These are phyloP conservation scores for Ruditapes philippinarum DNA, from an alignment of 1,140 invertebrate species.

Conservation along the genomic window DNA sequence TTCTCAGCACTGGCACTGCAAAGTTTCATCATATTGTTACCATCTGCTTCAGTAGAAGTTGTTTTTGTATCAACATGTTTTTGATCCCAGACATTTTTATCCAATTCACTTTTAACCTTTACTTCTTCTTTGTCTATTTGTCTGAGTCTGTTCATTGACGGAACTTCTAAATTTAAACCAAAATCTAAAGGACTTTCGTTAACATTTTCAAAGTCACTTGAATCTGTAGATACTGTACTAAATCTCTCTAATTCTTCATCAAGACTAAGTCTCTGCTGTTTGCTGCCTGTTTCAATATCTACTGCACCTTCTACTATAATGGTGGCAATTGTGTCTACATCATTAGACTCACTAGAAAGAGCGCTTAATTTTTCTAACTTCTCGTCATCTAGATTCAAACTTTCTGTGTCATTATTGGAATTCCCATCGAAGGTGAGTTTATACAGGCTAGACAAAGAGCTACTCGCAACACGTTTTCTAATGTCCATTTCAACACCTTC, in stretches of 20 bases:
- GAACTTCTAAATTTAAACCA: neutral
- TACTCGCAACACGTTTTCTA: neutral
- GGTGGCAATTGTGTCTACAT: neutral
- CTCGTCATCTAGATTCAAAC: neutral
- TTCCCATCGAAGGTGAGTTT: constrained; percentile 11
- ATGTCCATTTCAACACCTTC: neutral
- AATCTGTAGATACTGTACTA: constrained; percentile 49
- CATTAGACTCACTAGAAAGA: constrained; percentile 11
- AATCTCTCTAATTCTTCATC: constrained; percentile 44
- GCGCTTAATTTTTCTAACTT: constrained; percentile 31
- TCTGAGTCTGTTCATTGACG: neutral
- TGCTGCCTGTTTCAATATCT: neutral
- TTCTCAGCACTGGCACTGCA: neutral
- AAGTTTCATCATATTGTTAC: neutral
- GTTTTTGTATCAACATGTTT: too few relatives aligned
- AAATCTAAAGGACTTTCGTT: neutral
- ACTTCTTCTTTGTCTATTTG: too few relatives aligned
- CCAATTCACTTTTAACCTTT: neutral
- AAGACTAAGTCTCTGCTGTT: neutral
- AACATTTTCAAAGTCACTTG: constrained; percentile 19
- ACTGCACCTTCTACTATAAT: neutral
- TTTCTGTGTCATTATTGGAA: constrained; percentile 15
- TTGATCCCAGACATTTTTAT: neutral
- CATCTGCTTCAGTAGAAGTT: neutral
- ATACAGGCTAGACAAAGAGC: constrained; percentile 23